Conservation (phyloP, 2,888 invertebrate species). For the Tethea ocularis region DNA sequence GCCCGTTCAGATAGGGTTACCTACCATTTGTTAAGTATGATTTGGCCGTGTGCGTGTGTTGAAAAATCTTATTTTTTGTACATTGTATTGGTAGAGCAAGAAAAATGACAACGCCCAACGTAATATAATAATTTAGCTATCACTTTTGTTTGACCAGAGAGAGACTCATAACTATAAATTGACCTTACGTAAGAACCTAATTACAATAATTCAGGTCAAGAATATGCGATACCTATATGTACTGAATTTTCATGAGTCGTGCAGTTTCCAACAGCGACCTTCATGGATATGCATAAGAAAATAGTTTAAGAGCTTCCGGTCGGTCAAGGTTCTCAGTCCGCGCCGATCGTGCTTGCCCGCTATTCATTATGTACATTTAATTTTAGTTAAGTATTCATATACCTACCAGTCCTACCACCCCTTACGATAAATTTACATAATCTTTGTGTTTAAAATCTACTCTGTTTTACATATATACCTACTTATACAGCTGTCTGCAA, state of each 20-base stretch:
- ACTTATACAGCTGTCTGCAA: background rate
- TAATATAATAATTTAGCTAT: too few species aligned
- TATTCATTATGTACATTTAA: background rate
- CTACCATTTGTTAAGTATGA: too few species aligned
- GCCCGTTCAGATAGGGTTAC: too few species aligned
- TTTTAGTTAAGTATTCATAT: too few species aligned
- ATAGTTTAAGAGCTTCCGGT: slow-evolving; percentile 39
- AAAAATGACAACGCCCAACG: too few species aligned
- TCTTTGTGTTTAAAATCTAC: background rate
- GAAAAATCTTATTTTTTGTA: too few species aligned
- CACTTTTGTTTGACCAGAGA: too few species aligned
- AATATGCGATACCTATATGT: background rate
- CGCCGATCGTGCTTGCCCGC: slow-evolving; percentile 16
- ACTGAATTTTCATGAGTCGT: slow-evolving; percentile 27
- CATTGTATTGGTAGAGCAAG: too few species aligned
- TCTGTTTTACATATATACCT: background rate
- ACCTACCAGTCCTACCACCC: background rate
- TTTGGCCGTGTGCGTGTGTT: too few species aligned
- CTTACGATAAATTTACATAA: background rate
- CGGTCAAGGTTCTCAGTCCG: slow-evolving; percentile 54
- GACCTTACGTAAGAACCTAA: background rate
- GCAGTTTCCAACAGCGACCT: slow-evolving; percentile 28
- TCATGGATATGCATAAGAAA: slow-evolving; percentile 51
- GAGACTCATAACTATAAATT: too few species aligned
- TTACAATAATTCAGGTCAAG: slow-evolving; percentile 4